phyloP scores from a whole-genome alignment of 1,140 invertebrate species.

The Hypothenemus hampei region DNA sequence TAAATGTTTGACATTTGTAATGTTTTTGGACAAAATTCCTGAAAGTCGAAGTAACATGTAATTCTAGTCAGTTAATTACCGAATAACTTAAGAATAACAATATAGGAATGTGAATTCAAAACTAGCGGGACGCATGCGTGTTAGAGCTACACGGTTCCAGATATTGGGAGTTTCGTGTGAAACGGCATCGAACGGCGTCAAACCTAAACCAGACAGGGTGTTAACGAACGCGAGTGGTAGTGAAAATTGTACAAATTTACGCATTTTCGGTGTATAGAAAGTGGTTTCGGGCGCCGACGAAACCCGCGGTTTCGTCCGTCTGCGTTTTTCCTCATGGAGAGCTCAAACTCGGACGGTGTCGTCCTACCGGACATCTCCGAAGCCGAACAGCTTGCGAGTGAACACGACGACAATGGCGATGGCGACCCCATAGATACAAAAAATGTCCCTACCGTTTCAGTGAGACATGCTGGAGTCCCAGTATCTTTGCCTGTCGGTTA shows the following conservation, averaged over 20 bases:
- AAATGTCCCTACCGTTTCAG: slow-evolving; percentile 44
- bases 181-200: slow-evolving; percentile 14
- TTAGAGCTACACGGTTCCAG: slow-evolving; percentile 1
- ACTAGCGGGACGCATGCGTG: slow-evolving; percentile 34
- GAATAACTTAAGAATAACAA: background rate
- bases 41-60: background rate
- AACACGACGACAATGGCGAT: slow-evolving; percentile 50
- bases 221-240: slow-evolving; percentile 6
- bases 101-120: slow-evolving; percentile 5
- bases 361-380: slow-evolving; percentile 65
- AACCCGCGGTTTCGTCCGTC: slow-evolving; percentile 9
- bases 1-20: background rate
- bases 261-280: slow-evolving; percentile 1
- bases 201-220: background rate
- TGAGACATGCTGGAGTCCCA: slow-evolving; percentile 58
- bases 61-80: background rate
- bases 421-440: slow-evolving; percentile 46
- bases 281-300: background rate
- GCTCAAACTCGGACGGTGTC: slow-evolving; percentile 59
- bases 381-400: slow-evolving; percentile 56
- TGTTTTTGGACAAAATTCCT: background rate
- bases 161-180: slow-evolving; percentile 21
- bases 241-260: slow-evolving; percentile 21
- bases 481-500: slow-evolving; percentile 74
- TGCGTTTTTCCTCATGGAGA: slow-evolving; percentile 45